phyloP scores from a whole-genome alignment of 2,888 invertebrate species.

The Drosophila multiciliata region DNA sequence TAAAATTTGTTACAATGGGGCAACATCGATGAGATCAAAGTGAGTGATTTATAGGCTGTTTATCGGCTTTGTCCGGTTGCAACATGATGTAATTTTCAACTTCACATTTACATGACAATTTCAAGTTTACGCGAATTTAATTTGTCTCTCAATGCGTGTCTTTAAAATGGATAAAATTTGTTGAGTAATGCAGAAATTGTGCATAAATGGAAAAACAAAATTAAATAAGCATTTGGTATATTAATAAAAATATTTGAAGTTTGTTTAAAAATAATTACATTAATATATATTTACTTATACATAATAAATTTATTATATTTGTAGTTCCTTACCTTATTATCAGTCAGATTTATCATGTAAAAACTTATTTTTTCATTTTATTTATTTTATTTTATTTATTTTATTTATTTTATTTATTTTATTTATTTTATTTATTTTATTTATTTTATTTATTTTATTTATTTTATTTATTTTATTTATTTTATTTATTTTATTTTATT shows the following conservation, averaged over 20 bases:
- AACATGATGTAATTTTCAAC: slow-evolving; percentile 65
- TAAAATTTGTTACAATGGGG: slow-evolving; percentile 63
- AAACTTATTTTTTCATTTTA: background rate
- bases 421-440: too few species aligned
- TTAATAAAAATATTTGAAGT: background rate
- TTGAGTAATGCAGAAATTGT: background rate
- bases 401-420: too few species aligned
- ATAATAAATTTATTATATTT: background rate
- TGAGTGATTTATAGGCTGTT: slow-evolving; percentile 73
- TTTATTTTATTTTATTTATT: too few species aligned
- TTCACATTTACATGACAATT: slow-evolving; percentile 54
- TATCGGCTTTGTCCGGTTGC: slow-evolving; percentile 48
- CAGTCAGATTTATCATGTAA: background rate
- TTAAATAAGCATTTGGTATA: background rate
- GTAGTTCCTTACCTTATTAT: background rate
- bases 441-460: too few species aligned
- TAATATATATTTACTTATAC: background rate
- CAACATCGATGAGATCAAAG: slow-evolving; percentile 75
- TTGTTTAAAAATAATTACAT: background rate
- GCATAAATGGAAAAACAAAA: background rate
- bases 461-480: too few species aligned
- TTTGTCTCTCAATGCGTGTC: slow-evolving; percentile 1
- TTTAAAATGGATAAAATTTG: background rate
- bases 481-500: background rate
- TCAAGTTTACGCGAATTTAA: slow-evolving; percentile 24